Conservation (phyloP, 92 coral and sea anemone genomes). For the Porites divaricata region DNA sequence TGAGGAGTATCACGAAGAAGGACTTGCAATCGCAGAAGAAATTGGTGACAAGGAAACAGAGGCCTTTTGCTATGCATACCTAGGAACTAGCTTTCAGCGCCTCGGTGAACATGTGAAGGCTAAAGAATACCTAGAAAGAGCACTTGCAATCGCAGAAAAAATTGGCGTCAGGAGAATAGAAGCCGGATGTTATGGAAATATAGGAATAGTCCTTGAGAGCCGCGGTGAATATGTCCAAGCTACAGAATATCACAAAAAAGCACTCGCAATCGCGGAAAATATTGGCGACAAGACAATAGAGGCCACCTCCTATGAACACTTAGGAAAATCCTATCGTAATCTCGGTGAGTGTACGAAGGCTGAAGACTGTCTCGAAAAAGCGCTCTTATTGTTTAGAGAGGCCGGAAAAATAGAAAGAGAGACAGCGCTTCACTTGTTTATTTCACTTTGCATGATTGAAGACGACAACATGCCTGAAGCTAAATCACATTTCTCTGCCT, state of each 20-base stretch:
- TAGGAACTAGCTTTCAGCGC: not conserved
- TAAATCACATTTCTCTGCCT: not conserved
- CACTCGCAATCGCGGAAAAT: not conserved
- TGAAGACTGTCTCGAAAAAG: not conserved
- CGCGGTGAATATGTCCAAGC: not conserved
- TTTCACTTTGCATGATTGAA: not conserved
- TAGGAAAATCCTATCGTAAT: not conserved
- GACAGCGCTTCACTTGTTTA: not conserved
- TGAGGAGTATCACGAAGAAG: not conserved
- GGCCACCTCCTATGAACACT: not conserved
- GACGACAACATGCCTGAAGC: not conserved
- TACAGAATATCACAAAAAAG: too few relatives aligned
- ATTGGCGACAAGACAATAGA: not conserved
- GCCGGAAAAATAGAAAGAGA: not conserved
- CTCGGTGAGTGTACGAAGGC: not conserved
- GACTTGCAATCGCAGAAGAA: not conserved
- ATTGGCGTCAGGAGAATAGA: not conserved
- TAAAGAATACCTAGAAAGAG: not conserved
- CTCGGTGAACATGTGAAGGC: not conserved
- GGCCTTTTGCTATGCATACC: not conserved
- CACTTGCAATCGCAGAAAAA: not conserved
- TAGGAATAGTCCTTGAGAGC: not conserved
- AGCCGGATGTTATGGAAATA: not conserved
- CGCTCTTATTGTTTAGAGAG: not conserved
- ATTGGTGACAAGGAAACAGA: conserved; percentile 7